These are phyloP conservation scores for Dallia pectoralis DNA, from an alignment of 2,797 vertebrate genomes.

Conservation along the genomic window DNA sequence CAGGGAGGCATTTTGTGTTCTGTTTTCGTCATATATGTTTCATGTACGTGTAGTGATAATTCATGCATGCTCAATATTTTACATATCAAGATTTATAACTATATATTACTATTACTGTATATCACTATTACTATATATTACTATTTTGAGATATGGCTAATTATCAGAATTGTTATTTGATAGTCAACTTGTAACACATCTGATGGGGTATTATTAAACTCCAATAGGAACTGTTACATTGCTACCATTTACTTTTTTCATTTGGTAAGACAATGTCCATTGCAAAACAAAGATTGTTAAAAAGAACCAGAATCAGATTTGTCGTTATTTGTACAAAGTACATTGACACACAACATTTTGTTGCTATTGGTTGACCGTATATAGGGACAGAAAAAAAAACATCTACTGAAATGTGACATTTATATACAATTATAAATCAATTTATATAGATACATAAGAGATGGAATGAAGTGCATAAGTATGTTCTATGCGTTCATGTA, in stretches of 20 bases:
- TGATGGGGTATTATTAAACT: neutral
- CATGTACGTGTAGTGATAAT: neutral
- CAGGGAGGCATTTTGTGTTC: neutral
- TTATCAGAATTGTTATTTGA: neutral
- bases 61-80: neutral
- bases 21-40: neutral
- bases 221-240: neutral
- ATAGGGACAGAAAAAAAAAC: too few species aligned
- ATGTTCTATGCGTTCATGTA: too few species aligned
- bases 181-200: neutral
- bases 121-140: too few species aligned
- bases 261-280: conserved; percentile 7
- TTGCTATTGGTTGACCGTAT: too few species aligned
- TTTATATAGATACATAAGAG: too few species aligned
- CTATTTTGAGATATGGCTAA: neutral
- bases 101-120: neutral
- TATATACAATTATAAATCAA: too few species aligned
- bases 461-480: too few species aligned
- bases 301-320: too few species aligned
- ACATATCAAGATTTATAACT: neutral
- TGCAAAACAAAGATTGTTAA: conserved; percentile 16
- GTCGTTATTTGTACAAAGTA: too few species aligned
- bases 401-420: too few species aligned
- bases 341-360: too few species aligned
- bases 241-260: neutral